Percentiles rank a stretch among this genome's conserved stretches.
These are phyloP conservation scores for Caenorhabditis plicata DNA, from an alignment of 2,888 invertebrate species.

Conservation along the genomic window DNA sequence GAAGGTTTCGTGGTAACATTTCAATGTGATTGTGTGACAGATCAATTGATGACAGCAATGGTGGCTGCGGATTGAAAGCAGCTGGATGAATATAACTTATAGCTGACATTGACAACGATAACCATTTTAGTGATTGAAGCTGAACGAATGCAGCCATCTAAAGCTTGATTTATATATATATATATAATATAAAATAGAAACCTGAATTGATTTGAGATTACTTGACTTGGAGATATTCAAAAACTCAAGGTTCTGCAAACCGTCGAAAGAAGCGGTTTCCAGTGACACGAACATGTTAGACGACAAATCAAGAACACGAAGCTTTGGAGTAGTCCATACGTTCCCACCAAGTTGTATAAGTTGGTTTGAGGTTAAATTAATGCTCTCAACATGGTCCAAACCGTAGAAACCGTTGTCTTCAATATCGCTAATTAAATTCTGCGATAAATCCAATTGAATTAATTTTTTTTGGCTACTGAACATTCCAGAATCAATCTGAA, in stretches of 20 bases:
- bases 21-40: constrained; percentile 37
- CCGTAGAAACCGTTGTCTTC: constrained; percentile 42
- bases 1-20: too few species aligned
- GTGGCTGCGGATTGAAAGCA: constrained; percentile 39
- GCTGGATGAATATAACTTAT: constrained; percentile 32
- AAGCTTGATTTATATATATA: constrained; percentile 2
- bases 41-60: constrained; percentile 30
- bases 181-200: constrained; percentile 3
- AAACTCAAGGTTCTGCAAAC: constrained; percentile 30
- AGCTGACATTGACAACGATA: constrained; percentile 27
- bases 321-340: constrained; percentile 38
- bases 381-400: constrained; percentile 24
- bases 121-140: constrained; percentile 34
- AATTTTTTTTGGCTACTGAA: constrained; percentile 35
- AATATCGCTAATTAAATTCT: constrained; percentile 43
- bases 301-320: constrained; percentile 32
- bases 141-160: constrained; percentile 47
- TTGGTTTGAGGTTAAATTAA: constrained; percentile 43
- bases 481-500: constrained; percentile 49
- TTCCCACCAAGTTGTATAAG: constrained; percentile 40
- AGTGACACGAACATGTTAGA: constrained; percentile 41
- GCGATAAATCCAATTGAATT: constrained; percentile 29
- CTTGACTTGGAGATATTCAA: constrained; percentile 38
- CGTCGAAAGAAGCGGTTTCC: constrained; percentile 48
- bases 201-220: constrained; percentile 40